phyloP scores from a whole-genome alignment of 2,113 vertebrate genomes.

The Phalacrocorax brasilianus region DNA sequence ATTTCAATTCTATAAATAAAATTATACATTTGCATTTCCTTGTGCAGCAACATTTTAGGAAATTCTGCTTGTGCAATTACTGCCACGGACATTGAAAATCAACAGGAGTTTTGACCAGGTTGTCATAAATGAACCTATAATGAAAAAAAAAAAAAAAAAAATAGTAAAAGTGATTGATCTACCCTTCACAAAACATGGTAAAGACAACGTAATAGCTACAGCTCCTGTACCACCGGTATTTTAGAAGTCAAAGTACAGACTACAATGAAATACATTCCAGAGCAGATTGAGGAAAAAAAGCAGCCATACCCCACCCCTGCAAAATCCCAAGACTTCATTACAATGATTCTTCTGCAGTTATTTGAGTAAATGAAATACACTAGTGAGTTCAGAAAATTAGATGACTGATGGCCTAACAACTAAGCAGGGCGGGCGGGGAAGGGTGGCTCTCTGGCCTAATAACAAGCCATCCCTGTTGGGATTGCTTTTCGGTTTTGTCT shows the following conservation, averaged over 20 bases:
- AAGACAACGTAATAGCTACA: not conserved
- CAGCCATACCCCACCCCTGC: not conserved
- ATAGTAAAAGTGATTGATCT: not conserved
- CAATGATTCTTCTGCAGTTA: not conserved
- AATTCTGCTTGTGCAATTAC: not conserved
- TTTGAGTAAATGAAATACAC: not conserved
- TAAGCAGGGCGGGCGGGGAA: not conserved
- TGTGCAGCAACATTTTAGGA: not conserved
- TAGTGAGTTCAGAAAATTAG: not conserved
- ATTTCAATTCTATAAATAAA: not conserved
- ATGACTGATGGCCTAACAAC: not conserved
- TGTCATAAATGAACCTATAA: not conserved
- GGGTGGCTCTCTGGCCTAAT: not conserved
- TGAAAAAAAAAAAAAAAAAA: not conserved
- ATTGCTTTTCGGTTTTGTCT: not conserved
- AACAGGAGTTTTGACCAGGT: not conserved
- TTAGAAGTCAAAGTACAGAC: not conserved
- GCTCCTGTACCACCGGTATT: not conserved
- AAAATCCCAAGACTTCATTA: not conserved
- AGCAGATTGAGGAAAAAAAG: not conserved
- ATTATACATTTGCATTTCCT: not conserved
- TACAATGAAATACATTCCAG: not conserved
- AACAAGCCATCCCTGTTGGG: not conserved
- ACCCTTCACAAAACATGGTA: not conserved
- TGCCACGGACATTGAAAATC: not conserved